A percentile compares a stretch with the other conserved stretches of the same genome.
Evolutionary conservation across 2,888 invertebrate species (phyloP).

Genomic region (Melipona bicolor): DNA sequence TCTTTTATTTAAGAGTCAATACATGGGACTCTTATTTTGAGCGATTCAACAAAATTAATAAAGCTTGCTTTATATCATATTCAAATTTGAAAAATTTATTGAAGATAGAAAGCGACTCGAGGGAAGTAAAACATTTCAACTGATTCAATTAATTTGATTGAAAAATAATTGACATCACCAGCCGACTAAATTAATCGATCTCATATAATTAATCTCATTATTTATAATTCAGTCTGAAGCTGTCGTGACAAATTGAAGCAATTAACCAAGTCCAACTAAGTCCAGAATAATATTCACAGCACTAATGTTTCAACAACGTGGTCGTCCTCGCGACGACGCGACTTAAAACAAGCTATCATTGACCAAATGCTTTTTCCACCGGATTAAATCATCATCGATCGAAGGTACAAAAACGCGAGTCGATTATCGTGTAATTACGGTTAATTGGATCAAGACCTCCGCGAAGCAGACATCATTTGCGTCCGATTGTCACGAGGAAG

Average conservation of each 20-base stretch:
- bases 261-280: neutral
- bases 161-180: too few species aligned
- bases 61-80: too few species aligned
- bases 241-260: neutral
- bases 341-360: slow-evolving; percentile 24
- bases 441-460: slow-evolving; percentile 31
- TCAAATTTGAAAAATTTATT: too few species aligned
- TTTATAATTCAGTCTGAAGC: neutral
- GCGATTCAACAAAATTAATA: too few species aligned
- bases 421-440: slow-evolving; percentile 23
- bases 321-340: slow-evolving; percentile 33
- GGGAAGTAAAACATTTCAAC: too few species aligned
- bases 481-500: slow-evolving; percentile 41
- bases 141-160: too few species aligned
- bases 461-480: slow-evolving; percentile 25
- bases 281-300: slow-evolving; percentile 8
- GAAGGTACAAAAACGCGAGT: neutral
- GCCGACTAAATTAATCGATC: neutral
- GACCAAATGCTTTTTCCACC: slow-evolving; percentile 6
- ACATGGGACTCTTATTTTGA: too few species aligned
- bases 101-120: too few species aligned
- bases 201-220: neutral
- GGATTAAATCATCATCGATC: slow-evolving; percentile 18
- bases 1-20: too few species aligned
- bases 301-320: neutral